Evolutionary conservation across 2,113 vertebrate species (phyloP).

Genomic region (Actenoides hombroni): DNA sequence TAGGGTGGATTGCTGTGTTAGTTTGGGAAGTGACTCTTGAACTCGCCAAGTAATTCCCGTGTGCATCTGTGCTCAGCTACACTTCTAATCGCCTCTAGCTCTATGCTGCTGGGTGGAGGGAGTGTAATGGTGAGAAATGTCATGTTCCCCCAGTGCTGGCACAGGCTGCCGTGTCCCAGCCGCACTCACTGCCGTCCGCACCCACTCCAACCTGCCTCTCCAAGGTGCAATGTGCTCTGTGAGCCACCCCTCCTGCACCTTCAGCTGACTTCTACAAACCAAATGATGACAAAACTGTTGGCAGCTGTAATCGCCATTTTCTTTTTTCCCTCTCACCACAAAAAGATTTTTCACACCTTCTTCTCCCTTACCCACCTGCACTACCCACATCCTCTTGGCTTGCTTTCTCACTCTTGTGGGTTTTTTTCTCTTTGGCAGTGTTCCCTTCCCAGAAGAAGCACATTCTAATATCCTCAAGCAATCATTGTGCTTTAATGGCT

Average conservation of each 20-base stretch:
- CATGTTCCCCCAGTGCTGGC: neutral
- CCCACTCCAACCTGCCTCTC: rapidly evolving
- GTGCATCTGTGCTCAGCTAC: neutral
- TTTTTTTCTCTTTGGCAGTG: neutral
- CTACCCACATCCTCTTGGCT: slow-evolving; percentile 10
- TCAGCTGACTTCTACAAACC: neutral
- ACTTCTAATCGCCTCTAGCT: rapidly evolving
- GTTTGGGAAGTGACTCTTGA: neutral
- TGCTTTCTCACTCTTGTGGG: neutral
- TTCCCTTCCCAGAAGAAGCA: neutral
- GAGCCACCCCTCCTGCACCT: neutral
- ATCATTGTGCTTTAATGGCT: neutral
- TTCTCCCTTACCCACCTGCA: neutral
- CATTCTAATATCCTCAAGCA: slow-evolving; percentile 3
- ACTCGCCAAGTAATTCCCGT: neutral
- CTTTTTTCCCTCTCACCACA: neutral
- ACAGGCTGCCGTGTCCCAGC: neutral
- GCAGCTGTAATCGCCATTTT: slow-evolving; percentile 1
- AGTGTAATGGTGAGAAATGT: rapidly evolving
- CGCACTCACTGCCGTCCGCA: rapidly evolving
- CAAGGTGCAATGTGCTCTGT: neutral
- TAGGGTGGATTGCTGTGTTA: neutral
- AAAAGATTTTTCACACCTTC: slow-evolving; percentile 32
- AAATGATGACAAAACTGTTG: neutral
- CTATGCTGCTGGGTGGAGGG: neutral